phyloP scores from a whole-genome alignment of 2,797 vertebrate species.

The Eulemur rubriventer region DNA sequence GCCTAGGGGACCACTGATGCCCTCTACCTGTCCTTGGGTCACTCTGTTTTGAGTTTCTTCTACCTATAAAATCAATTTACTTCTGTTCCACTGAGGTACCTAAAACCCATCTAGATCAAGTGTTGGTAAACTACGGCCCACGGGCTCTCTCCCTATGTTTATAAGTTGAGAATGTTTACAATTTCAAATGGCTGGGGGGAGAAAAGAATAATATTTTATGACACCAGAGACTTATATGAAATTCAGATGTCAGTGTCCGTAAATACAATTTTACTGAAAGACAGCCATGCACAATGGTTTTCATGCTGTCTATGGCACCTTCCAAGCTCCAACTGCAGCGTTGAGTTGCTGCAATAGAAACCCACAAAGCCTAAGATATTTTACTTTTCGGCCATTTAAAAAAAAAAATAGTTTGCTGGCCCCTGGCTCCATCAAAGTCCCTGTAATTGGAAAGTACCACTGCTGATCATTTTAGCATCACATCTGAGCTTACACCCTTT shows the following conservation, averaged over 20 bases:
- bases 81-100: background rate
- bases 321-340: background rate
- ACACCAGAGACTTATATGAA: background rate
- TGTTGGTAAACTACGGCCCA: background rate
- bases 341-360: background rate
- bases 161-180: background rate
- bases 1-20: background rate
- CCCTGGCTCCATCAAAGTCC: background rate
- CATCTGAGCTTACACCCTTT: background rate
- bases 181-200: background rate
- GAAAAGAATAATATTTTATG: background rate
- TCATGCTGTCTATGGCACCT: background rate
- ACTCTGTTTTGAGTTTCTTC: background rate
- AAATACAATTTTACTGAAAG: background rate
- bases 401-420: background rate
- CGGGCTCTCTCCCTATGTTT: background rate
- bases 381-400: background rate
- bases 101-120: background rate
- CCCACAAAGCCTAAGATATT: background rate
- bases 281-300: too few relatives aligned
- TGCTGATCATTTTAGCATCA: background rate
- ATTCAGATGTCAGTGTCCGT: background rate
- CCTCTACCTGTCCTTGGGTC: background rate
- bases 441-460: background rate
- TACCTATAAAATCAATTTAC: background rate